Conservation (phyloP, 2,888 invertebrate genomes). For the Gastrophysa polygoni region DNA sequence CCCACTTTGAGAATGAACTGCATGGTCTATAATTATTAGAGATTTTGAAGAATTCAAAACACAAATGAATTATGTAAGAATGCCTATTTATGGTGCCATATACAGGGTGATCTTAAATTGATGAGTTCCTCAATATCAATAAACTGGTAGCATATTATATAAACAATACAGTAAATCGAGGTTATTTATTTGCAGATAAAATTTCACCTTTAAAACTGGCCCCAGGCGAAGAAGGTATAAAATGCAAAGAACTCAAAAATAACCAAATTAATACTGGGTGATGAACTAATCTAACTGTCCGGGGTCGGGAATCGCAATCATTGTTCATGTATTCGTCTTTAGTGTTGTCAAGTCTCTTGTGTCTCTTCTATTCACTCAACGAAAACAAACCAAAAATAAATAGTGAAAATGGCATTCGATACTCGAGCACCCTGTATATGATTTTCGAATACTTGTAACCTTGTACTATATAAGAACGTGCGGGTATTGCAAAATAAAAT, state of each 20-base stretch:
- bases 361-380: conserved; percentile 3
- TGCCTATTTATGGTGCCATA: conserved; percentile 6
- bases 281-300: conserved; percentile 13
- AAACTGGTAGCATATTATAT: background rate
- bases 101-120: conserved; percentile 13
- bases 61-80: background rate
- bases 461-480: conserved; percentile 10
- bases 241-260: conserved; percentile 11
- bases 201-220: conserved; percentile 18
- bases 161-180: background rate
- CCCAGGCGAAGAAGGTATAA: conserved; percentile 17
- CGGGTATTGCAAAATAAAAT: conserved; percentile 5
- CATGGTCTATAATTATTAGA: too few species aligned
- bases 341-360: conserved; percentile 5
- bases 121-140: background rate
- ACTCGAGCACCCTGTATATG: conserved; percentile 18
- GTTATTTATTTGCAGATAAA: conserved; percentile 18
- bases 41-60: too few species aligned
- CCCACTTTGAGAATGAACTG: background rate
- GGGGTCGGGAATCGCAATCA: conserved; percentile 1
- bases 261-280: conserved; percentile 14
- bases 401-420: conserved; percentile 11
- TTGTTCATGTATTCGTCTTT: background rate
- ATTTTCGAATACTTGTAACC: conserved; percentile 7
- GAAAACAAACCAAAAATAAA: conserved; percentile 18